phyloP scores from a whole-genome alignment of 2,113 vertebrate genomes.

The Leucopsar rothschildi region DNA sequence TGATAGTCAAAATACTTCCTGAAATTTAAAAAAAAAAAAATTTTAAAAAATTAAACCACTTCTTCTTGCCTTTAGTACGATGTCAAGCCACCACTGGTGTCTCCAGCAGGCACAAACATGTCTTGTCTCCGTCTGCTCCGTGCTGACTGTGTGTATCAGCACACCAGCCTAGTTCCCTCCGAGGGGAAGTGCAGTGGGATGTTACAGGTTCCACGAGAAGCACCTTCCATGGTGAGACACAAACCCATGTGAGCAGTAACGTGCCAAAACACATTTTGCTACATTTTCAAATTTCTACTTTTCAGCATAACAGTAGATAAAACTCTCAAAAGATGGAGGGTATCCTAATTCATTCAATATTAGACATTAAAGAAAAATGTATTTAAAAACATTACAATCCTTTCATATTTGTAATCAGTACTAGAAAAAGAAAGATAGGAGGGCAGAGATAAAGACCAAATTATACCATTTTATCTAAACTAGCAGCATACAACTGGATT shows the following conservation, averaged over 20 bases:
- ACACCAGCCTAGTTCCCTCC: neutral
- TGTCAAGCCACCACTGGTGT: neutral
- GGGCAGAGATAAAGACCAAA: neutral
- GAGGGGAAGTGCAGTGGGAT: neutral
- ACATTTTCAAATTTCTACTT: neutral
- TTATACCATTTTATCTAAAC: neutral
- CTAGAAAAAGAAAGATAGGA: neutral
- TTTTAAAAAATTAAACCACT: neutral
- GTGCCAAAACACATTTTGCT: neutral
- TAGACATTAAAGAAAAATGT: neutral
- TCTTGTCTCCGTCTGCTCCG: neutral
- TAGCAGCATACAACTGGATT: neutral
- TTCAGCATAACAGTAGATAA: neutral
- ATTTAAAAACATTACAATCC: neutral
- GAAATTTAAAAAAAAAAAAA: neutral
- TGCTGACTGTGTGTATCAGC: neutral
- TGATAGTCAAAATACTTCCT: neutral
- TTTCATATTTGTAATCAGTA: neutral
- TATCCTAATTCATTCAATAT: neutral
- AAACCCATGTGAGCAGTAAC: rapidly evolving
- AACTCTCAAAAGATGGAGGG: neutral
- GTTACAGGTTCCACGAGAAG: neutral
- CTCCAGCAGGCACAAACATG: neutral
- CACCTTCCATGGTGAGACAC: neutral
- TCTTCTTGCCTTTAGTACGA: neutral